Evolutionary conservation across 2,113 vertebrate species (phyloP).

Genomic region (Megaleporinus macrocephalus): DNA sequence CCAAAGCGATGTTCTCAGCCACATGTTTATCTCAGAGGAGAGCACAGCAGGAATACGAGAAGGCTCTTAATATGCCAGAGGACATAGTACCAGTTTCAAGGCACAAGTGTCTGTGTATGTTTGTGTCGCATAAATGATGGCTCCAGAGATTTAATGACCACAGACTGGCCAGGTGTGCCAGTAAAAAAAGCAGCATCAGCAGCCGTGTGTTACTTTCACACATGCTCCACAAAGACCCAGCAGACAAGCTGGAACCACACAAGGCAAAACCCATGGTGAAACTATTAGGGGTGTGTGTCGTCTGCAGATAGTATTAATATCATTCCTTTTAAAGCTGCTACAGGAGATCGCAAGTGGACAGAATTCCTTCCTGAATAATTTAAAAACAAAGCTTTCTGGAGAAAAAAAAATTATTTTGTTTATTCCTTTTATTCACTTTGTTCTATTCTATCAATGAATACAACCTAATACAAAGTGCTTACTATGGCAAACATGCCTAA

Average conservation of each 20-base stretch:
- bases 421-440: neutral
- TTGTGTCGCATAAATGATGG: neutral
- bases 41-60: slow-evolving; percentile 36
- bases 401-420: too few species aligned
- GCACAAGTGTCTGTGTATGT: slow-evolving; percentile 4
- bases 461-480: too few species aligned
- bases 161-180: slow-evolving; percentile 15
- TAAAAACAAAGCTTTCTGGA: neutral
- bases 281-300: slow-evolving; percentile 4
- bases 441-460: neutral
- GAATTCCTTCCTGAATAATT: neutral
- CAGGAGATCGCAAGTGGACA: neutral
- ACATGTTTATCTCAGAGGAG: slow-evolving; percentile 50
- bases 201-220: neutral
- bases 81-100: neutral
- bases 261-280: neutral
- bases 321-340: slow-evolving; percentile 1
- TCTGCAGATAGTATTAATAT: slow-evolving; percentile 27
- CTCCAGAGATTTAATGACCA: neutral
- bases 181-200: slow-evolving; percentile 10
- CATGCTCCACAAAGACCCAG: slow-evolving; percentile 9
- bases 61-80: slow-evolving; percentile 11
- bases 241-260: neutral
- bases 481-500: too few species aligned
- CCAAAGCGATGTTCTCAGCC: slow-evolving; percentile 47